Percentiles rank a stretch among this genome's conserved stretches.
phyloP scores from a whole-genome alignment of 37 sponge, comb jelly and placozoan species.

The Agelas oroides region DNA sequence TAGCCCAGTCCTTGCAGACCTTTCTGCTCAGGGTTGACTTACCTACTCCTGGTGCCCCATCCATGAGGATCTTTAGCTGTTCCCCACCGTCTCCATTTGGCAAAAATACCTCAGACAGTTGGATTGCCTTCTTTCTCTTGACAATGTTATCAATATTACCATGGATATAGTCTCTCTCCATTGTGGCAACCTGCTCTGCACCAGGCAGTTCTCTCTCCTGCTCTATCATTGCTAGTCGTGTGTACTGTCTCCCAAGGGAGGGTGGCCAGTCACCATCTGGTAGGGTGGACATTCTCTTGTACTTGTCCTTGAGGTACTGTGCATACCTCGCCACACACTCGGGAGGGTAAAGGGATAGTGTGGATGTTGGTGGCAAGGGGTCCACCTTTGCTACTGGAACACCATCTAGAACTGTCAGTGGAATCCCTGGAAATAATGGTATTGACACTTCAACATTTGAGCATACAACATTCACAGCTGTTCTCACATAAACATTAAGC shows the following conservation, averaged over 20 bases:
- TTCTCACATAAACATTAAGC: too few species aligned
- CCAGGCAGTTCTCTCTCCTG: not conserved
- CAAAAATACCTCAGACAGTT: not conserved
- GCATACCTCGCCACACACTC: not conserved
- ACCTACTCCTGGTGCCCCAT: constrained; percentile 36
- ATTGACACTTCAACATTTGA: too few species aligned
- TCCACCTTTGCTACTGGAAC: too few species aligned
- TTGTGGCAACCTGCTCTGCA: not conserved
- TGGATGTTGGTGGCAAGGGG: too few species aligned
- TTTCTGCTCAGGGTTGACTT: constrained; percentile 14
- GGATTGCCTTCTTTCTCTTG: not conserved
- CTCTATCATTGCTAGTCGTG: not conserved
- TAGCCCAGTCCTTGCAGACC: constrained; percentile 7
- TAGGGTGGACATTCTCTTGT: not conserved
- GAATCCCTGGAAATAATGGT: too few species aligned
- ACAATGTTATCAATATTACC: constrained; percentile 9
- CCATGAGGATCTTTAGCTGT: constrained; percentile 17
- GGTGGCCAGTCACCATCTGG: constrained; percentile 5
- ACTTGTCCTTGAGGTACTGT: not conserved
- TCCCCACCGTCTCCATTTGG: not conserved
- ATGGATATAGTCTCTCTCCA: not conserved
- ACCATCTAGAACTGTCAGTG: too few species aligned
- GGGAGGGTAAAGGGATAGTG: not conserved
- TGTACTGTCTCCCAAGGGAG: not conserved
- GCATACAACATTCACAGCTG: too few species aligned